Base-by-base conservation (phyloP, 2,888 invertebrate genomes). In the Actias luna region DNA sequence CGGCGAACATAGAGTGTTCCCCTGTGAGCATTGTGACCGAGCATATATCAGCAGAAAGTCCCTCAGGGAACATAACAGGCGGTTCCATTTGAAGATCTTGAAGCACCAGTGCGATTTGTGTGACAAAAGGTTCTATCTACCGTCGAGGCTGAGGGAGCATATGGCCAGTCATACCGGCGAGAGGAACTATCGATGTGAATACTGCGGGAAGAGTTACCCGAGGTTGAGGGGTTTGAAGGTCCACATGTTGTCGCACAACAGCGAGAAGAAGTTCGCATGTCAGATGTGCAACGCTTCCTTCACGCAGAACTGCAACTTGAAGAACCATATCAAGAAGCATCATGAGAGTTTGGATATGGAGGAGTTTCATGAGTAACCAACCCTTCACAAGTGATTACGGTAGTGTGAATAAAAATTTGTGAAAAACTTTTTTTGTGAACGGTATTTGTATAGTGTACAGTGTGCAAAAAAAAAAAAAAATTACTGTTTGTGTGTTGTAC, bases 301-400 rank as follows among this genome's bases (percentile, higher is more conserved):
- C 67, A 93, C 93, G 0, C 94, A 94, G 39, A 93, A 93, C 68
- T 87, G 93, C 7, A 93, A 93, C 69, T 78, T 94, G 65, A 94
- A 93, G 74, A 92, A 92, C 66, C 94, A 94, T 70, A 87, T 94
- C 75, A 94, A 93, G 62, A 80, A 84, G 16, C 86, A 88, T 25
- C 90, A 90, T 66, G 86, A 85, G 64, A 78, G 71, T 29, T 66
- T 82, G 59, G 84, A 82, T 12, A 35, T 83, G 25, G 73, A 74
- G 16, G 67, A 61, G 16, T 77, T 65, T 58, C 67, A 64, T n/a
- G 76, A 75, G 7, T 72, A n/a, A n/a, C n/a, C n/a, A 68, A 60
- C 8, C 42, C 27, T 39, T 16, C 14, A 22, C 12, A 18, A 8
- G 16, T 42, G 7, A 18, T 42, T 42, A 1, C n/a, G n/a, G 18